Evolutionary conservation across 2,797 vertebrate species (phyloP).

Genomic region (Perdix hodgsoniae): DNA sequence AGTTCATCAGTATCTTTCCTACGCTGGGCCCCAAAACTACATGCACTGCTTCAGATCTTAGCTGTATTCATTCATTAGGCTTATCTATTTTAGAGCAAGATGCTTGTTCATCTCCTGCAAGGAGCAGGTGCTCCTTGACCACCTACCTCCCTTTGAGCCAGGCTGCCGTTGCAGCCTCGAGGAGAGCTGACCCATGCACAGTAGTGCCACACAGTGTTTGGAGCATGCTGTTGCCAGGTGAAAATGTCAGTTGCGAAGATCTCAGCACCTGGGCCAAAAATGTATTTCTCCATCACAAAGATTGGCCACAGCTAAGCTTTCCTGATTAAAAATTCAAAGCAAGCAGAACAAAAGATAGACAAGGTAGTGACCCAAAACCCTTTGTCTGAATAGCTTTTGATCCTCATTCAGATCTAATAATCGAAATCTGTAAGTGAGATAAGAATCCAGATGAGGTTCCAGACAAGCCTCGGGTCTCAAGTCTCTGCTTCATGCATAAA

Average conservation of each 20-base stretch:
- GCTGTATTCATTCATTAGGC: background rate
- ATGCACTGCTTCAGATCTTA: background rate
- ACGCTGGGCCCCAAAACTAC: background rate
- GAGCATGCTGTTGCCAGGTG: fast-evolving
- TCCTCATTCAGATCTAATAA: constrained; percentile 24
- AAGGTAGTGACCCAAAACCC: background rate
- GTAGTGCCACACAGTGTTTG: background rate
- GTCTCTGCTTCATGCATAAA: constrained; percentile 39
- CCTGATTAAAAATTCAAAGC: background rate
- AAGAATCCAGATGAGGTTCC: constrained; percentile 27
- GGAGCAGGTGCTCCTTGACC: background rate
- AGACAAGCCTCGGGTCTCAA: background rate
- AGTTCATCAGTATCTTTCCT: background rate
- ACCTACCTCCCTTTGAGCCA: fast-evolving
- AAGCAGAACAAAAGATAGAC: background rate
- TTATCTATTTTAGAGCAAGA: background rate
- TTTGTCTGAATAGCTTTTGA: background rate
- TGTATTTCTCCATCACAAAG: background rate
- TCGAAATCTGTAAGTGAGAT: constrained; percentile 18
- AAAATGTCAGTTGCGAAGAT: background rate
- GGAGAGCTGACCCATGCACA: background rate
- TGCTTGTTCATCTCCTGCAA: background rate
- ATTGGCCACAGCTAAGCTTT: background rate
- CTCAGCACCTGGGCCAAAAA: background rate
- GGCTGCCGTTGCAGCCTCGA: background rate